These are phyloP conservation scores for Pseudomyrmex pallidus DNA, from an alignment of 1,140 invertebrate species.

Conservation along the genomic window DNA sequence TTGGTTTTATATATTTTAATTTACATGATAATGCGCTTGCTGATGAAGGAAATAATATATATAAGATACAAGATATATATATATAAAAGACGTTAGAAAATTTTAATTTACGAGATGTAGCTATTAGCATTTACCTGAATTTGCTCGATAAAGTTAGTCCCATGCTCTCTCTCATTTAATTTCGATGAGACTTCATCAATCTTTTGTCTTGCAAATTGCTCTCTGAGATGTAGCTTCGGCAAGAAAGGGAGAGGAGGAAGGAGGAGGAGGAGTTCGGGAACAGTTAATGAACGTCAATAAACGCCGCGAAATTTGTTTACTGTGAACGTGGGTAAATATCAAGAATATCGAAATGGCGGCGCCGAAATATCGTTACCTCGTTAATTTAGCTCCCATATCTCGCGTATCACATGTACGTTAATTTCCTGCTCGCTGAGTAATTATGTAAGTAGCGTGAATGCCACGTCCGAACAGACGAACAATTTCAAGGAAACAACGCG, in stretches of 20 bases:
- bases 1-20: no score
- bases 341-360: conserved; percentile 26
- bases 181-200: neutral
- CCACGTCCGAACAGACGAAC: conserved; percentile 11
- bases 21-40: no score
- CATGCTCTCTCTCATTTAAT: no score
- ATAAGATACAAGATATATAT: no score
- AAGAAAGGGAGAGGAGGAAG: neutral
- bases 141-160: neutral
- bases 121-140: neutral
- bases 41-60: no score
- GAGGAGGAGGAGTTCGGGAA: neutral
- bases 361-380: conserved; percentile 38
- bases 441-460: conserved; percentile 53
- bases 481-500: conserved; percentile 39
- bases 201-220: conserved; percentile 26
- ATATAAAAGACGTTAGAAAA: no score
- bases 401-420: conserved; percentile 5
- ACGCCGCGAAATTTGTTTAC: conserved; percentile 21
- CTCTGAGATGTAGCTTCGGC: neutral
- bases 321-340: conserved; percentile 11
- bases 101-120: no score
- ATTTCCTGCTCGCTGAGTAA: conserved; percentile 45
- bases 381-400: conserved; percentile 41
- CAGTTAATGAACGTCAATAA: conserved; percentile 23